Evolutionary conservation across 1,140 invertebrate genomes (phyloP), one percentile per base, ranked within the genome.

Genomic region (Calliopsis andreniformis): DNA sequence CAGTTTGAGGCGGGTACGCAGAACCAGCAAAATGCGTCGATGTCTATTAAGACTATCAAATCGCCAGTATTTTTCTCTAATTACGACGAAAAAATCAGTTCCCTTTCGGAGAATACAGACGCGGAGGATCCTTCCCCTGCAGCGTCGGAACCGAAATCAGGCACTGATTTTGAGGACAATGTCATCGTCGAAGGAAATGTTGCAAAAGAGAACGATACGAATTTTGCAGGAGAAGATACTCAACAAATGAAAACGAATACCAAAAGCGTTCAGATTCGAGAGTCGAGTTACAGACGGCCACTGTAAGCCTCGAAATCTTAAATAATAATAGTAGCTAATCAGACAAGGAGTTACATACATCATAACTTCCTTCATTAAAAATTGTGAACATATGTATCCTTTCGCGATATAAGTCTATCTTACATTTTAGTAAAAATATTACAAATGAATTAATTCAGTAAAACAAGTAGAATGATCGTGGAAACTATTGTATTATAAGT

Each of bases 11-110:
- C 5, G n/a, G 20, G 14, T 5, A 18, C 23, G 49, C 25, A 23
- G 58, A 45, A 16, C 5, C 75, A 51, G 12, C 51, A 42, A 3
- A 59, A 61, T 0, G 0, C 7, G 8, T 6, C 12, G 10, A 79
- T 63, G 23, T 20, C 58, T 12, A 76, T 77, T 25, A 78, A 42
- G 42, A 76, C 62, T 0, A 79, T 82, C 18, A 82, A 76, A 6
- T 58, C 71, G 0, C 71, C 78, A 1, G 30, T 23, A 16, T 72
- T 76, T 64, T 76, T 70, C 32, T 18, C 18, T 0, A 76, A 69
- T 35, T 39, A 62, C 28, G 62, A 76, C 18, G 78, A 68, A 16
- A 80, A 20, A 30, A 71, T 53, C 14, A 71, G 47, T 25, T 68
- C 80, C 2, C 53, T 43, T 5, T 63, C 53, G 30, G 78, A 80